Base-by-base conservation (phyloP, 2,888 invertebrate genomes). In the Trimorus sp. region DNA sequence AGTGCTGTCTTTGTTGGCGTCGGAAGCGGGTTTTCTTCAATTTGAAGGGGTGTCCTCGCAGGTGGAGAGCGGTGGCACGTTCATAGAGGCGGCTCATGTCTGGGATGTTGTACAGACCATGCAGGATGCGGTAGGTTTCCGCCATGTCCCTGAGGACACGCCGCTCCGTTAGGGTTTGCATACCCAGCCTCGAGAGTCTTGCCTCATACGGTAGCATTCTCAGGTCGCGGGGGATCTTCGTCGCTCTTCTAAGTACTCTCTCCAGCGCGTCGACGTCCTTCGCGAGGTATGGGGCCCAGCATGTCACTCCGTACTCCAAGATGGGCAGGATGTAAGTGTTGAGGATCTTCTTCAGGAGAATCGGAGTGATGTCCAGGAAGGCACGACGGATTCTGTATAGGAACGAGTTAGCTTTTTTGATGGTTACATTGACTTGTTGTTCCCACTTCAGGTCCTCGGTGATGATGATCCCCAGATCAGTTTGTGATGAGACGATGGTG, bases 361-460 rank as follows among this genome's bases (percentile, higher is more conserved):
- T 45, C 9, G 45, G 45, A 6, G 45, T 4, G n/a, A 45, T 45
- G n/a, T 45, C 14, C 12, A 58, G 12, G 12, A 58, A 58, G 1
- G 58, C 58, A 38, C 36, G 16, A 1, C 60, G 42, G 0, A 45
- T 60, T 16, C 14, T 7, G 0, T 60, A 45, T 8, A 60, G 8
- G 8, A 45, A 11, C 4, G 38, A 65, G 51, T 51, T 37, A 0
- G 26, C 26, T 26, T 26, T 26, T 26, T 26, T 26, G 4, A 26
- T 26, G 2, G 26, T 26, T 26, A 4, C 11, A 11, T 45, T 15
- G 5, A 51, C 16, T 15, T 65, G 65, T 15, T 8, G 38, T 1
- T 51, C 62, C 65, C 65, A 65, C 16, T 65, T 65, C 7, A 65
- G 15, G 0, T 65, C 8, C 15, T 65, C 15, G 1, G 51, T 51